A percentile compares a stretch with the other conserved stretches of the same genome.
Conservation (phyloP, 1,140 invertebrate species). For the Ceratitis capitata region DNA sequence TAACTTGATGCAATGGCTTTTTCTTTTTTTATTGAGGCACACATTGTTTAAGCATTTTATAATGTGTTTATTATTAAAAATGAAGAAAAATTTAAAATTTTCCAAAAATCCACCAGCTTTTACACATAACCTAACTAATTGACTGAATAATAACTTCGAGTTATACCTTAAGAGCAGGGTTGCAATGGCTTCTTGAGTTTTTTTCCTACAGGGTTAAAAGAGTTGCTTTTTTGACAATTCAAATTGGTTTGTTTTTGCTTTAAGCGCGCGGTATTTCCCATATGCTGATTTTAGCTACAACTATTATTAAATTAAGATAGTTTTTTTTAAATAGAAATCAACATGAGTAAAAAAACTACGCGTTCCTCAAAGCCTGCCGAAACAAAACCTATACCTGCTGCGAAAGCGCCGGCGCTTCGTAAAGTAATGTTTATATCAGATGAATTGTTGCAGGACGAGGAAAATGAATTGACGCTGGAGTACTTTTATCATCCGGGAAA, state of each 20-base stretch:
- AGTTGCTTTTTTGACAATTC: not conserved
- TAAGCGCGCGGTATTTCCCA: not conserved
- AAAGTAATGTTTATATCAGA: conserved; percentile 56
- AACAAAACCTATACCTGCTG: not conserved
- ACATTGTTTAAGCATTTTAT: too few relatives aligned
- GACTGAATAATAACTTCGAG: too few relatives aligned
- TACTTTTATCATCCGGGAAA: conserved; percentile 59
- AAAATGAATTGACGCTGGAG: conserved; percentile 49
- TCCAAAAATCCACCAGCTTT: too few relatives aligned
- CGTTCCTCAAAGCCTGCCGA: conserved; percentile 35
- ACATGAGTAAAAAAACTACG: conserved; percentile 43
- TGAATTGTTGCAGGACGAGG: conserved; percentile 46
- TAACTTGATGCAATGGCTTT: too few relatives aligned
- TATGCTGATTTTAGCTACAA: not conserved
- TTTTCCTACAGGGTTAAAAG: not conserved
- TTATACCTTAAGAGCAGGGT: too few relatives aligned
- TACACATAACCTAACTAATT: too few relatives aligned
- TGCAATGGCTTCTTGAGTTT: not conserved
- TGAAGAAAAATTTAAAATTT: too few relatives aligned
- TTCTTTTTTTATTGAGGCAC: too few relatives aligned
- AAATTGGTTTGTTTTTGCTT: not conserved
- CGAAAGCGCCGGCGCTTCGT: conserved; percentile 44
- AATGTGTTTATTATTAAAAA: too few relatives aligned
- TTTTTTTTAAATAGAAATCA: not conserved
- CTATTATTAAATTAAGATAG: too few relatives aligned